Evolutionary conservation across 2,797 vertebrate genomes (phyloP).

Genomic region (Serranus cabrilla): DNA sequence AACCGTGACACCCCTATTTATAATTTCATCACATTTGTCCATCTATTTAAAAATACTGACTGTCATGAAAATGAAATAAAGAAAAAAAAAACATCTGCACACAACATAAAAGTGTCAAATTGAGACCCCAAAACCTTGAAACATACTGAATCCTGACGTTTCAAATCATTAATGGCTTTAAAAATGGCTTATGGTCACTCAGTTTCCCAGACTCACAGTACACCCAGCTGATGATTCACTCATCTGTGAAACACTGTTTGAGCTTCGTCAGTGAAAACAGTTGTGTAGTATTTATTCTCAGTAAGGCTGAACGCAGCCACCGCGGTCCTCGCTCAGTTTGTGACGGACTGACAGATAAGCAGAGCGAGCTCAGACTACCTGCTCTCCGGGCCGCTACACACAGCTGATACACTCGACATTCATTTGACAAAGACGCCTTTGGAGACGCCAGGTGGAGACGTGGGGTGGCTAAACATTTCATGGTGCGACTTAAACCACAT

Average conservation of each 20-base stretch:
- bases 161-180: constrained; percentile 56
- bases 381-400: constrained; percentile 50
- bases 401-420: constrained; percentile 71
- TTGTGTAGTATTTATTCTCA: constrained; percentile 39
- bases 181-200: constrained; percentile 68
- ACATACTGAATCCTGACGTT: constrained; percentile 21
- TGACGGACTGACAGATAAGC: constrained; percentile 53
- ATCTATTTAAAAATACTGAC: constrained; percentile 8
- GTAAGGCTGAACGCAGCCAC: constrained; percentile 47
- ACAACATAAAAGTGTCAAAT: constrained; percentile 28
- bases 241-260: constrained; percentile 34
- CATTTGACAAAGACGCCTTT: constrained; percentile 66
- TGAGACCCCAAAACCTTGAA: constrained; percentile 49
- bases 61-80: constrained; percentile 21
- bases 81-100: constrained; percentile 25
- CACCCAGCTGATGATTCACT: constrained; percentile 44
- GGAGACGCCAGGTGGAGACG: constrained; percentile 46
- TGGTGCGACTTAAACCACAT: constrained; percentile 64
- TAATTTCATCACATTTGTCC: constrained; percentile 6
- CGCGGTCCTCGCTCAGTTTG: constrained; percentile 34
- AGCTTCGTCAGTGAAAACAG: constrained; percentile 44
- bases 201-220: constrained; percentile 43
- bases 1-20: background rate
- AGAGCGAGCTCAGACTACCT: constrained; percentile 50
- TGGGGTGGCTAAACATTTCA: constrained; percentile 45